phyloP scores from a whole-genome alignment of 1,140 invertebrate genomes.

The Drosophila pseudoobscura region DNA sequence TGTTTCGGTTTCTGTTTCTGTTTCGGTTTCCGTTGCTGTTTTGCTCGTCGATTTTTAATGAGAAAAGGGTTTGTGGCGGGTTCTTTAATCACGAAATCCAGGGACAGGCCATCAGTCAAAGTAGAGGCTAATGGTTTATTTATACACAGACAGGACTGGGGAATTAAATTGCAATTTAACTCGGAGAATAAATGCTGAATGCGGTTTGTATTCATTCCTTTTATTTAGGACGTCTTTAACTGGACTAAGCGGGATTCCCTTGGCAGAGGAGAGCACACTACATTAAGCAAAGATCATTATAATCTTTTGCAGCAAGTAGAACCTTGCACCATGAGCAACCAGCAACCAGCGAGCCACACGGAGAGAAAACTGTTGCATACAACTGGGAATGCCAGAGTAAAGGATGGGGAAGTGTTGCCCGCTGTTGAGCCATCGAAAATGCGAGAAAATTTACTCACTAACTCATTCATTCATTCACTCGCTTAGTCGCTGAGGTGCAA shows the following conservation, averaged over 20 bases:
- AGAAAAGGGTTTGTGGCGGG: constrained; percentile 45
- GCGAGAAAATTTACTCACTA: constrained; percentile 45
- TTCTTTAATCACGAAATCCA: constrained; percentile 35
- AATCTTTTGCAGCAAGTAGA: constrained; percentile 32
- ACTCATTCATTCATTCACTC: constrained; percentile 11
- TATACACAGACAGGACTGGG: constrained; percentile 44
- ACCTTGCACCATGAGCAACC: constrained; percentile 13
- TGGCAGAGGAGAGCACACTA: constrained; percentile 19
- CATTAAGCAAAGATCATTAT: constrained; percentile 51
- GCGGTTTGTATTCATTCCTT: constrained; percentile 36
- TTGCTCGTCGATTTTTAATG: constrained; percentile 54
- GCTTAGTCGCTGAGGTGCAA: constrained; percentile 42
- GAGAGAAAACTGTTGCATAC: constrained; percentile 37
- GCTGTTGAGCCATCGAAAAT: constrained; percentile 20
- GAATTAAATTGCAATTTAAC: constrained; percentile 52
- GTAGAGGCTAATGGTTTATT: constrained; percentile 49
- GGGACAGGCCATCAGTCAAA: constrained; percentile 55
- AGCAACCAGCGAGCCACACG: constrained; percentile 9
- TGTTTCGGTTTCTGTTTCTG: constrained; percentile 41
- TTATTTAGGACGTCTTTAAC: constrained; percentile 22
- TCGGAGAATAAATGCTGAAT: constrained; percentile 42
- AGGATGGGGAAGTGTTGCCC: background rate
- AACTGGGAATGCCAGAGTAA: background rate
- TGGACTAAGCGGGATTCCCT: constrained; percentile 26
- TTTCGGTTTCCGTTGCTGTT: constrained; percentile 33